Evolutionary conservation across 2,797 vertebrate genomes (phyloP).

Genomic region (Pterois miles): DNA sequence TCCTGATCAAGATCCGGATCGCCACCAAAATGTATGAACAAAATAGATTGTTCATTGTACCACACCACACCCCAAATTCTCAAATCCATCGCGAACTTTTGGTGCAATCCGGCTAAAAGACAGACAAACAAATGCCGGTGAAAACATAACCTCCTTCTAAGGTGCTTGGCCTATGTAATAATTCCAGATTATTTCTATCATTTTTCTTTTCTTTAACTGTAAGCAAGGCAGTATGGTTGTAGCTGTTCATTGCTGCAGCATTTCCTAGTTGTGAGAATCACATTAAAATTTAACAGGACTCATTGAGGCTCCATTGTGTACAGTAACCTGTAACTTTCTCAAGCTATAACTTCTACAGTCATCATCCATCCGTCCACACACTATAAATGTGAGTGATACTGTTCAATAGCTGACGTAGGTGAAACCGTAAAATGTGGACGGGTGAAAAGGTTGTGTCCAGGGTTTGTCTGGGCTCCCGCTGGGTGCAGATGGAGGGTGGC

Average conservation of each 20-base stretch:
- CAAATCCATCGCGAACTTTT: no score
- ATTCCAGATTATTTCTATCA: no score
- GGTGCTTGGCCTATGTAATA: no score
- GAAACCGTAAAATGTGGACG: conserved; percentile 45
- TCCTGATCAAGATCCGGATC: no score
- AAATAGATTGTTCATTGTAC: no score
- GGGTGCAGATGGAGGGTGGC: conserved; percentile 27
- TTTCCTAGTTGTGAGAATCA: background rate
- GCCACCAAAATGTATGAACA: no score
- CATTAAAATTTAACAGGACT: background rate
- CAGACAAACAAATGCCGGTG: no score
- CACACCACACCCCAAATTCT: no score
- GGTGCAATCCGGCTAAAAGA: no score
- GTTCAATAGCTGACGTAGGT: conserved; percentile 36
- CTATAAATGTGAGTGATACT: conserved; percentile 39
- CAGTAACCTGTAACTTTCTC: background rate
- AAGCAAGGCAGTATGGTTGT: background rate
- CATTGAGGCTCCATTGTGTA: background rate
- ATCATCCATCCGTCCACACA: conserved; percentile 10
- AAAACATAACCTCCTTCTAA: no score
- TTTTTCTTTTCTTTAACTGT: no score
- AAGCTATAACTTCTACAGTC: background rate
- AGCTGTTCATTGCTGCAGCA: background rate
- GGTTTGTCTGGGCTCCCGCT: conserved; percentile 49
- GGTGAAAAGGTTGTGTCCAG: conserved; percentile 48